phyloP scores from a whole-genome alignment of 1,140 invertebrate genomes.

The Rhyacophila brunnea region DNA sequence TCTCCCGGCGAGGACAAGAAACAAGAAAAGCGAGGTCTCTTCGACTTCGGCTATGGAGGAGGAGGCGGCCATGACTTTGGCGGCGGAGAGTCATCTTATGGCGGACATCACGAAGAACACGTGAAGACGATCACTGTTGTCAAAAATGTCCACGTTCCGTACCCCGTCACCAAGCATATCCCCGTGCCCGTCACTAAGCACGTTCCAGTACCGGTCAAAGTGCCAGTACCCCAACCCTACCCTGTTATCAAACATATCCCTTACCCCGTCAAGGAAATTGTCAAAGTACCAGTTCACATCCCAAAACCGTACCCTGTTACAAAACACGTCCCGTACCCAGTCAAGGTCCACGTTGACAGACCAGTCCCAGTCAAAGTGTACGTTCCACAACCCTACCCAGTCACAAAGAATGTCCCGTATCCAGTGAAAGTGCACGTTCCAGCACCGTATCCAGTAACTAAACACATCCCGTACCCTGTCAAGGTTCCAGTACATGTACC shows the following conservation, averaged over 20 bases:
- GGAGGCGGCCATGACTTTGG: conserved; percentile 31
- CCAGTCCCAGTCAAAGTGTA: conserved; percentile 67
- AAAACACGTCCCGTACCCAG: conserved; percentile 63
- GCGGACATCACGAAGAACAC: conserved; percentile 54
- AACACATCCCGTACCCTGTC: conserved; percentile 65
- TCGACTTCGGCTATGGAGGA: conserved; percentile 48
- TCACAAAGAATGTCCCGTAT: conserved; percentile 65
- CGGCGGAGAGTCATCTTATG: conserved; percentile 35
- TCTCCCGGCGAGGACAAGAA: conserved; percentile 55
- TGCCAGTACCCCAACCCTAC: conserved; percentile 60
- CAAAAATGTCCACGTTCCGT: conserved; percentile 67
- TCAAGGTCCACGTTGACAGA: conserved; percentile 63
- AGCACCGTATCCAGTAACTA: conserved; percentile 71
- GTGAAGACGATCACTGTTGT: conserved; percentile 73
- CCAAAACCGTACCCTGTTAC: conserved; percentile 65
- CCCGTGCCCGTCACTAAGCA: conserved; percentile 58
- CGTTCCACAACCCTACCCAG: conserved; percentile 59
- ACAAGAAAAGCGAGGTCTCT: conserved; percentile 66
- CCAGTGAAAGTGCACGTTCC: conserved; percentile 69
- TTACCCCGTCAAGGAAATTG: conserved; percentile 62
- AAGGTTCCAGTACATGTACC: conserved; percentile 68
- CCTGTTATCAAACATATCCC: conserved; percentile 62
- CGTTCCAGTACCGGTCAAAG: conserved; percentile 58
- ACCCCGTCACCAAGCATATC: conserved; percentile 61
- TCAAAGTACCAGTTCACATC: conserved; percentile 64